phyloP scores from a whole-genome alignment of 2,888 invertebrate genomes.

The Spodoptera littoralis region DNA sequence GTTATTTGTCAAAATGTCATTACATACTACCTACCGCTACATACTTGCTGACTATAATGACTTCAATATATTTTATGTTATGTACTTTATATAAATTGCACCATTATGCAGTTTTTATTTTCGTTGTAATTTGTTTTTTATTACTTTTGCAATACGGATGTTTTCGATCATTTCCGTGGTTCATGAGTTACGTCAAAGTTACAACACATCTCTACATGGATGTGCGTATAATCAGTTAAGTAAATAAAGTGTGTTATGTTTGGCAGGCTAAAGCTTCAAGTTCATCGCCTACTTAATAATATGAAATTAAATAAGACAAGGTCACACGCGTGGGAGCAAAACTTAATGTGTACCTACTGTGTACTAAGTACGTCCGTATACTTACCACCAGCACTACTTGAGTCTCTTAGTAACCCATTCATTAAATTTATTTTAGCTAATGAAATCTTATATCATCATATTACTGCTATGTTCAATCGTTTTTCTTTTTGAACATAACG shows the following conservation, averaged over 20 bases:
- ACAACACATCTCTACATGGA: conserved; percentile 23
- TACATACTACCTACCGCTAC: too few species aligned
- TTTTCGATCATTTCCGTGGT: conserved; percentile 24
- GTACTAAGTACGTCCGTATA: conserved; percentile 20
- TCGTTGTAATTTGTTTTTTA: not conserved
- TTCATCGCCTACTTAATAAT: conserved; percentile 55
- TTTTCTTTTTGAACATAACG: too few species aligned
- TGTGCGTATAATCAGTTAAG: conserved; percentile 30
- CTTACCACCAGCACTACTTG: conserved; percentile 7
- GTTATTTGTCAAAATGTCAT: too few species aligned
- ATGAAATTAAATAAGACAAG: conserved; percentile 51
- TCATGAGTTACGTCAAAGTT: conserved; percentile 36
- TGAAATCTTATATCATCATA: too few species aligned
- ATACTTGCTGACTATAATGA: too few species aligned
- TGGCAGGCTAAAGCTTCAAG: conserved; percentile 43
- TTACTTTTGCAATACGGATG: conserved; percentile 1
- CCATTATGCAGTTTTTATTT: not conserved
- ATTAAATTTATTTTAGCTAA: too few species aligned
- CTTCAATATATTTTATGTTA: too few species aligned
- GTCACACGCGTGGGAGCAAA: conserved; percentile 39
- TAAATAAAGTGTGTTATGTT: conserved; percentile 38
- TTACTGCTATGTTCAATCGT: too few species aligned
- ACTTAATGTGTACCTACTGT: conserved; percentile 25
- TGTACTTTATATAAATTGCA: not conserved
- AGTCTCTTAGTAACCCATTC: not conserved